Conservation (phyloP, 2,888 invertebrate species). For the Alitta virens region DNA sequence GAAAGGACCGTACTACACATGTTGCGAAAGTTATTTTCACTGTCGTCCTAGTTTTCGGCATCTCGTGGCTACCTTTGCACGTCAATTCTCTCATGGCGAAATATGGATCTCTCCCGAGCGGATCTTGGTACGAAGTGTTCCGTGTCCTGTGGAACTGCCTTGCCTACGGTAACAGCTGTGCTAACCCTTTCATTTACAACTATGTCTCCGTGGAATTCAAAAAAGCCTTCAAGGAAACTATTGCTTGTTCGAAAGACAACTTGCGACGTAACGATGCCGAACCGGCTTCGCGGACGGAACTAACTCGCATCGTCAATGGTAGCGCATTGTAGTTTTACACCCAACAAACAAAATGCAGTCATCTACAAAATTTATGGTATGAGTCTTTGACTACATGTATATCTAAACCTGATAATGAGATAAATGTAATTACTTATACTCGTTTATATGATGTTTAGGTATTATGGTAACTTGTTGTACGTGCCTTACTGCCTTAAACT, state of each 20-base stretch:
- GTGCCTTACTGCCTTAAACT: no score
- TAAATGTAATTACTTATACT: no score
- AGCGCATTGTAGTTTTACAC: no score
- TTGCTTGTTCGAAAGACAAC: not conserved
- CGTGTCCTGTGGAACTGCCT: conserved; percentile 20
- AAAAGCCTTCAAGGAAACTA: conserved; percentile 17
- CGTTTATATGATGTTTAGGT: no score
- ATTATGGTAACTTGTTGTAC: no score
- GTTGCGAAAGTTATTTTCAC: conserved; percentile 23
- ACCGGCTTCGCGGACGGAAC: no score
- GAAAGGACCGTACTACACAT: conserved; percentile 18
- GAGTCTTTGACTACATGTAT: no score
- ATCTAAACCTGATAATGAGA: no score
- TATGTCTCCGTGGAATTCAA: conserved; percentile 23
- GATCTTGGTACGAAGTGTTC: conserved; percentile 17
- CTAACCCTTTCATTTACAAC: conserved; percentile 28
- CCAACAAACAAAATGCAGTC: no score
- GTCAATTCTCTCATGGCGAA: conserved; percentile 23
- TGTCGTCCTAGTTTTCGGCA: conserved; percentile 24
- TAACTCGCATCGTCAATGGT: no score
- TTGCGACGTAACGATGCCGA: no score
- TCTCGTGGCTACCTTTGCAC: conserved; percentile 27
- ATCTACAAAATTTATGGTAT: no score
- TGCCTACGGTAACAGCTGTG: conserved; percentile 26
- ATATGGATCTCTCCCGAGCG: conserved; percentile 13